These are phyloP conservation scores for Cygnus atratus DNA, from an alignment of 2,113 vertebrate species.

Conservation along the genomic window DNA sequence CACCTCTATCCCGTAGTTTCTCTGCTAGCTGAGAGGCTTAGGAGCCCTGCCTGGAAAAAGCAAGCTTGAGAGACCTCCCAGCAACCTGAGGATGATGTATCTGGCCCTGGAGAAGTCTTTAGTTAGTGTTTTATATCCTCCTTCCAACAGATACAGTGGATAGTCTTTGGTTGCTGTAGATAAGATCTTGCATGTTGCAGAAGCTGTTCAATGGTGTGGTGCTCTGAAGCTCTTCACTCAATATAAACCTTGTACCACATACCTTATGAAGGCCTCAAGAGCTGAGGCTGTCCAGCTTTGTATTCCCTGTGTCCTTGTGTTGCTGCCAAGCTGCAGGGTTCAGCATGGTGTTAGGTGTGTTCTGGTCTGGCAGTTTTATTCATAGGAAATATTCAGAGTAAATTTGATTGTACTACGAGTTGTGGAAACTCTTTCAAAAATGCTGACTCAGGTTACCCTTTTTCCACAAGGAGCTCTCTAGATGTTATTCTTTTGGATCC, in stretches of 20 bases:
- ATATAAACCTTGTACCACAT: neutral
- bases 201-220: neutral
- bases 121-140: neutral
- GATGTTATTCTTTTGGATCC: neutral
- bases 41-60: rapidly evolving
- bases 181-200: neutral
- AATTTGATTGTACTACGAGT: neutral
- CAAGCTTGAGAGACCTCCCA: neutral
- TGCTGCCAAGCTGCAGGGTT: neutral
- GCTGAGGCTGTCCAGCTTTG: neutral
- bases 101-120: neutral
- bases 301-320: neutral
- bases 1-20: neutral
- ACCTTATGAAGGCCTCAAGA: neutral
- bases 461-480: neutral
- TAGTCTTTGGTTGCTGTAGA: neutral
- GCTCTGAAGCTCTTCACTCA: neutral
- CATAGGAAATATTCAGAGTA: neutral
- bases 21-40: neutral
- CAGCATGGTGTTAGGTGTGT: neutral
- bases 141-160: neutral
- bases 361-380: neutral
- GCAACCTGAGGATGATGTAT: neutral
- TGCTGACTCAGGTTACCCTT: rapidly evolving
- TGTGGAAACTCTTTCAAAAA: neutral